A percentile compares a stretch with the other conserved stretches of the same genome.
These are phyloP conservation scores for Empidonax alnorum DNA, from an alignment of 2,113 vertebrate genomes.

Conservation along the genomic window DNA sequence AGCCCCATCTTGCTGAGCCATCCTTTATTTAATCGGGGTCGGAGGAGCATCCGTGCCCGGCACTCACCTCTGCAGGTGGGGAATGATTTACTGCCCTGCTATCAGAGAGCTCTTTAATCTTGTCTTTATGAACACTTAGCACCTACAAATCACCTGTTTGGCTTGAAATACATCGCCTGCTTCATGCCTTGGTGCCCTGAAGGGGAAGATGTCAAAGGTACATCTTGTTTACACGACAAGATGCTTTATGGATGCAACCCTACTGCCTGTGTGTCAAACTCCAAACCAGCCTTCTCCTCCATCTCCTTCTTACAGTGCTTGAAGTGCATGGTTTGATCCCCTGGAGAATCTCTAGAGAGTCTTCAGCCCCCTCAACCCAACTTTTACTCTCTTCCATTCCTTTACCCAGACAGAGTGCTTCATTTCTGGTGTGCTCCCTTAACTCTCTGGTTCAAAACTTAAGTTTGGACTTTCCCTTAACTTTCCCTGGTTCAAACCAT, in stretches of 20 bases:
- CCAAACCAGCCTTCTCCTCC: not conserved
- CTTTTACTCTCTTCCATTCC: not conserved
- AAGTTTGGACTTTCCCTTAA: not conserved
- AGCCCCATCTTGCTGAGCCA: not conserved
- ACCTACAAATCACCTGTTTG: slow-evolving; percentile 64
- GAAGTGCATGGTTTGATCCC: not conserved
- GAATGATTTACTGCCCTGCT: slow-evolving; percentile 54
- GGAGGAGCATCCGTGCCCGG: slow-evolving; percentile 1
- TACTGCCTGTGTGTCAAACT: not conserved
- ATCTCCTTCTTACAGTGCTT: not conserved
- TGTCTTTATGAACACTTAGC: slow-evolving; percentile 67
- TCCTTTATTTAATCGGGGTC: slow-evolving; percentile 61
- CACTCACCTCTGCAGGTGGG: slow-evolving; percentile 31
- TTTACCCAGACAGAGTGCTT: not conserved
- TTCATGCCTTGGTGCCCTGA: slow-evolving; percentile 55
- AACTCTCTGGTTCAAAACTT: not conserved
- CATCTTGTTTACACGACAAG: slow-evolving; percentile 69
- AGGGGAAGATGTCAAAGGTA: slow-evolving; percentile 59
- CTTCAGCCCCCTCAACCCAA: not conserved
- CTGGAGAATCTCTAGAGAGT: not conserved
- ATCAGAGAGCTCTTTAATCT: slow-evolving; percentile 65
- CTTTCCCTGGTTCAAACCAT: not conserved
- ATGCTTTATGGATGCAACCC: slow-evolving; percentile 17
- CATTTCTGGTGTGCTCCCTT: not conserved
- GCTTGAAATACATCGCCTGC: slow-evolving; percentile 38